Conservation (phyloP, 2,888 invertebrate genomes). For the Zelleria hepariella region DNA sequence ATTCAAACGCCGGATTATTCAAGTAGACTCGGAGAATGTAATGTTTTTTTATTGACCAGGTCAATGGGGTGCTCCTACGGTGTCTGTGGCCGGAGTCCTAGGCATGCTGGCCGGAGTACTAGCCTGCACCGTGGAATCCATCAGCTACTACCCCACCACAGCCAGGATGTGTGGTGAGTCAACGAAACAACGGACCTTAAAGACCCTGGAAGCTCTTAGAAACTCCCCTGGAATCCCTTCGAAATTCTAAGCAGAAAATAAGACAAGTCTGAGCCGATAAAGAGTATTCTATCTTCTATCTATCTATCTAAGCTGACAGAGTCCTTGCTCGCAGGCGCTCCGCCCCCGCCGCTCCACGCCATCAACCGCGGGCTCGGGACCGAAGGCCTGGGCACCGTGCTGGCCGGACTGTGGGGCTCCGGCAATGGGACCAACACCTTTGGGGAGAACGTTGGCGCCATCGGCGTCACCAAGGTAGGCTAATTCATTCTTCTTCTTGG, state of each 20-base stretch:
- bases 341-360: constrained; percentile 87
- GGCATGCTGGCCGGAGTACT: constrained; percentile 85
- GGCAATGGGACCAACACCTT: constrained; percentile 92
- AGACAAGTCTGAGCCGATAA: background rate
- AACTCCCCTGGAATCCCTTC: background rate
- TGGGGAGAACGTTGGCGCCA: constrained; percentile 91
- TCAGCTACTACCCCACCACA: constrained; percentile 93
- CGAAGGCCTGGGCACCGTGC: constrained; percentile 86
- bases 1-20: no score
- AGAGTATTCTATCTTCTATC: no score
- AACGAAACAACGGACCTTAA: background rate
- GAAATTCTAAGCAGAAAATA: background rate
- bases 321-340: constrained; percentile 69
- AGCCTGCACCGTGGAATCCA: constrained; percentile 85
- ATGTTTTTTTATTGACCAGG: constrained; percentile 41
- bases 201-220: background rate
- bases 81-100: constrained; percentile 78
- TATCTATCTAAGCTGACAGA: background rate
- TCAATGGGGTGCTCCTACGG: constrained; percentile 83
- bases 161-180: constrained; percentile 81
- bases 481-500: no score
- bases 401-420: constrained; percentile 88
- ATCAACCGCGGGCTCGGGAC: constrained; percentile 89
- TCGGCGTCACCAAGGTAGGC: constrained; percentile 84
- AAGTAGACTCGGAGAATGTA: background rate